Conservation (phyloP, 2,888 invertebrate species). For the Papilio elwesi region DNA sequence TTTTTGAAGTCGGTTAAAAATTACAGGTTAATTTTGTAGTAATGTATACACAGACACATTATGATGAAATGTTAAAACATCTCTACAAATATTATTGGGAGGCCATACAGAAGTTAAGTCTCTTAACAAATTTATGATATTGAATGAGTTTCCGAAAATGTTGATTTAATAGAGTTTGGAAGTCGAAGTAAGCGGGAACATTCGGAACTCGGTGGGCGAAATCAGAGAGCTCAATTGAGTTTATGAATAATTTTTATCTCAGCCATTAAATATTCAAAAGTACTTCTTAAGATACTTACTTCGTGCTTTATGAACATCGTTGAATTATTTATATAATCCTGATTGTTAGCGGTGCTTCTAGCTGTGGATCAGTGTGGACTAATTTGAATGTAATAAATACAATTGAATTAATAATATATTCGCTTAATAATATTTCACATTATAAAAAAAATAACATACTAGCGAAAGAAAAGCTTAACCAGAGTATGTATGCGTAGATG, state of each 20-base stretch:
- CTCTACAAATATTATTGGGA: background rate
- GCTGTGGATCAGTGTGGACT: background rate
- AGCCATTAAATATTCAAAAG: conserved; percentile 11
- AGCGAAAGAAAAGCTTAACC: too few species aligned
- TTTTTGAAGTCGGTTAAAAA: too few species aligned
- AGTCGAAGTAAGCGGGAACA: background rate
- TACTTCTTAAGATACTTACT: background rate
- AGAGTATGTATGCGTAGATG: too few species aligned
- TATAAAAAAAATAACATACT: too few species aligned
- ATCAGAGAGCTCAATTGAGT: background rate
- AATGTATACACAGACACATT: background rate
- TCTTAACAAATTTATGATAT: conserved; percentile 7
- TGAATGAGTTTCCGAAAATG: conserved; percentile 10
- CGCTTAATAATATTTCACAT: too few species aligned
- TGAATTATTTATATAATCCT: conserved; percentile 1
- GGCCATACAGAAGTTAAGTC: background rate
- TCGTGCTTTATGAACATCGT: too few species aligned
- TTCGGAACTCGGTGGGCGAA: background rate
- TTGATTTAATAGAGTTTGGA: conserved; percentile 11
- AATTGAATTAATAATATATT: too few species aligned
- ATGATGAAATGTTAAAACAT: background rate
- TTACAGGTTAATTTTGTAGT: background rate
- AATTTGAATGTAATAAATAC: background rate
- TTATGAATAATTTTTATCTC: conserved; percentile 3
- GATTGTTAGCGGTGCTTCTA: too few species aligned